phyloP scores from a whole-genome alignment of 2,113 vertebrate genomes.

The Prunella fulvescens region DNA sequence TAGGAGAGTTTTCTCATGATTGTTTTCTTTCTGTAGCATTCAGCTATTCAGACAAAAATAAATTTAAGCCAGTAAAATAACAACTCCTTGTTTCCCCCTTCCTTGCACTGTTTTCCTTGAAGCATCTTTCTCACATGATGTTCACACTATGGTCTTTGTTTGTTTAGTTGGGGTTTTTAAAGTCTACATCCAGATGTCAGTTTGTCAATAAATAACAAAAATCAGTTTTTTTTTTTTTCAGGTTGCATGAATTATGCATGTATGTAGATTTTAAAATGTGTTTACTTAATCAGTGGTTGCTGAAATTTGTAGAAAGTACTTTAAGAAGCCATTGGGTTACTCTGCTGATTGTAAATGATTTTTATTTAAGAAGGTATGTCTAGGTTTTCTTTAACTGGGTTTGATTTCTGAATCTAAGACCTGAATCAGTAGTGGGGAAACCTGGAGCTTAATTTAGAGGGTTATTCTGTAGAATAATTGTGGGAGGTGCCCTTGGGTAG shows the following conservation, averaged over 20 bases:
- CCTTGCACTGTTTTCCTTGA: neutral
- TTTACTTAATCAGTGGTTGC: neutral
- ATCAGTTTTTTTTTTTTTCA: neutral
- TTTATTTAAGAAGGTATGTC: neutral
- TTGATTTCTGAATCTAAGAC: neutral
- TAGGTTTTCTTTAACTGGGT: neutral
- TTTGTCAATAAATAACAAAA: neutral
- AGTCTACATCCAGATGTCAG: neutral
- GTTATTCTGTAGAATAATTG: neutral
- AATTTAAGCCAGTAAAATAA: neutral
- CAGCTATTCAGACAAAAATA: neutral
- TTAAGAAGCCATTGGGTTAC: neutral
- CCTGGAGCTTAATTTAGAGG: neutral
- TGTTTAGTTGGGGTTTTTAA: neutral
- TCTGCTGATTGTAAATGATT: neutral
- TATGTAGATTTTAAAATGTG: neutral
- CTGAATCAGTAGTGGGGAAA: neutral
- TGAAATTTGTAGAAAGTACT: neutral
- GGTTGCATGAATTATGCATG: neutral
- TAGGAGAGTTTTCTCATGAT: neutral
- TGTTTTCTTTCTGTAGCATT: neutral
- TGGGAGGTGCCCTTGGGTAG: neutral
- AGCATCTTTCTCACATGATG: neutral
- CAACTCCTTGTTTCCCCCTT: neutral
- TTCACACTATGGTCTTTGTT: neutral